Base-by-base conservation (phyloP, 2,888 invertebrate genomes). In the Gastracanthus pulcherrimus region DNA sequence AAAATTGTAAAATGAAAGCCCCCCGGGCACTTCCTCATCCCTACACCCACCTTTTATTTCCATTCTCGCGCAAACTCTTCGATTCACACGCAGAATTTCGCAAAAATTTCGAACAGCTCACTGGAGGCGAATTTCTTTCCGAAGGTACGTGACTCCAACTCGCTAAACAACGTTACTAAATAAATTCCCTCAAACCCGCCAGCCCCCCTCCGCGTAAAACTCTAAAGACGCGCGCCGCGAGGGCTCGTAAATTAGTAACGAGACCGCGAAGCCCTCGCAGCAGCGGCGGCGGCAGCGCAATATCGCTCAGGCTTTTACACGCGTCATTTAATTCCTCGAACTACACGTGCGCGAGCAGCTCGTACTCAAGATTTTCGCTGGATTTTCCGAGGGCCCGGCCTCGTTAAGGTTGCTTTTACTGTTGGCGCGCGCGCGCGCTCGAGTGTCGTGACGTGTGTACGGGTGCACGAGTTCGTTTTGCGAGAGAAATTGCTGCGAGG, bases 161-260 rank as follows among this genome's bases (percentile, higher is more conserved):
- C n/a, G 34, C 23, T 7, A 29, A 58, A n/a, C 1, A 48, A 23
- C 36, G 13, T 13, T 11, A 11, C 11, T 31, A 45, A 19, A 31
- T 13, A 48, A 29, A 23, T 48, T 48, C n/a, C 7, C 48, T n/a
- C 51, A 19, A 51, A n/a, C n/a, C n/a, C n/a, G n/a, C n/a, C n/a
- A n/a, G n/a, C n/a, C n/a, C n/a, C n/a, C n/a, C n/a, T n/a, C n/a
- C n/a, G n/a, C n/a, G n/a, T n/a, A n/a, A n/a, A n/a, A n/a, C n/a
- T n/a, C n/a, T n/a, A 51, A 51, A 51, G 51, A 7, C 9, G 7
- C 4, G 16, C 19, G 1, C 5, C 19, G 19, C 19, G 19, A 2
- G 34, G n/a, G 34, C 16, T 6, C 13, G 62, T 72, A 74, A 74
- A 74, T 74, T 74, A 74, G 62, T 45, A 74, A 74, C 45, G 74